Evolutionary conservation across 1,140 invertebrate species (phyloP), one percentile per base, ranked within the genome.

Genomic region (Periplaneta americana): DNA sequence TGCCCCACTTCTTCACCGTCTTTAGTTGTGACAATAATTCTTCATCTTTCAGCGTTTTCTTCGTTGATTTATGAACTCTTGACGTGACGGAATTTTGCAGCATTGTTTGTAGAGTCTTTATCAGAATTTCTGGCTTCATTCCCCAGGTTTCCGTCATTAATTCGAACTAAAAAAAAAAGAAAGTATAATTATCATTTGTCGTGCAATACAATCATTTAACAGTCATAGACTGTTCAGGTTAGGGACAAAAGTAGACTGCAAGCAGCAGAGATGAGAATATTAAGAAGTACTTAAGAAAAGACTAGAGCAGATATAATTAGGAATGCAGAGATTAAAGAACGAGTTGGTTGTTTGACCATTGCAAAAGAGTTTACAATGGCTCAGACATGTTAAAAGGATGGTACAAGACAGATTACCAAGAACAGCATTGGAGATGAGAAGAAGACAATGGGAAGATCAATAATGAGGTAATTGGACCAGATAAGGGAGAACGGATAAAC

Each of bases 121-220:
- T 91, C 15, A 95, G 87, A 66, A 89, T 88, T 48, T 90, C 87
- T 2, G 93, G 92, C 74, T 93, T 90, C 81, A 92, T 87, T 11
- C 86, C 87, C 95, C 95, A 96, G 3, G 94, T 92, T 82, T 92
- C 91, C 5, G 91, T 89, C 4, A 86, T 85, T 1, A 95, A 85
- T 84, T 96, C 95, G 84, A 95, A 91, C 93, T 95, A 84, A 35
- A 88, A 86, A 81, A 82, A 83, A 31, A 36, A 76, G 79, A 79
- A 75, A 83, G 32, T 34, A 78, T 33, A 78, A 11, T 78, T 34
- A 33, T 22, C 76, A 10, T 28, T 15, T 34, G 28, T 11, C 28
- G 13, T 57, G 39, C 39, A 57, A 15, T 57, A 22, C 39, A 57
- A 57, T 57, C 22, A 15, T 15, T 22, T 22, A 15, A 57, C 39